phyloP scores from a whole-genome alignment of 2,113 vertebrate genomes.

The Poeciliopsis prolifica region DNA sequence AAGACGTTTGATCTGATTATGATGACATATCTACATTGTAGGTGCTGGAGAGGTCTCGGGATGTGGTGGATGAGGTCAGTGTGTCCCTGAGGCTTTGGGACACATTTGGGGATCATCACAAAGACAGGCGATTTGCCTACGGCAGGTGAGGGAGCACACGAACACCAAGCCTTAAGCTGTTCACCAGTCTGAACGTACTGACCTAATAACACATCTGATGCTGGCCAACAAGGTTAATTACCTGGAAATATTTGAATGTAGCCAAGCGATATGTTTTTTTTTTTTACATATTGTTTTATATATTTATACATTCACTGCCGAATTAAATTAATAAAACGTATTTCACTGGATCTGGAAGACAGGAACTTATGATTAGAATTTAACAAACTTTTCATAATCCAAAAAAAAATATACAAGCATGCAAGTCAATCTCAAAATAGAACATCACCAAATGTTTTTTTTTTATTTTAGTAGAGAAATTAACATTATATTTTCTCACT shows the following conservation, averaged over 20 bases:
- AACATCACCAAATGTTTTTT: constrained; percentile 11
- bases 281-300: too few species aligned
- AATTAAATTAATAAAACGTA: background rate
- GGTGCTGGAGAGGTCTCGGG: constrained; percentile 87
- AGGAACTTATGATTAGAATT: background rate
- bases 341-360: background rate
- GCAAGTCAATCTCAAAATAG: constrained; percentile 16
- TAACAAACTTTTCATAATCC: constrained; percentile 17
- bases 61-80: constrained; percentile 87
- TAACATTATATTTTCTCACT: background rate
- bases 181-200: constrained; percentile 32
- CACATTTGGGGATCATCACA: constrained; percentile 89
- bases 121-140: constrained; percentile 86
- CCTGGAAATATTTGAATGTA: constrained; percentile 11
- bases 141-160: constrained; percentile 77
- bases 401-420: background rate
- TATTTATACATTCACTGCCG: background rate
- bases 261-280: constrained; percentile 8
- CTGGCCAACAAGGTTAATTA: constrained; percentile 29
- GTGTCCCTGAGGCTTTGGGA: constrained; percentile 87
- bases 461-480: background rate
- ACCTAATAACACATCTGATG: constrained; percentile 52
- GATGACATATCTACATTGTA: constrained; percentile 49
- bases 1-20: constrained; percentile 16
- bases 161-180: background rate